Base-by-base conservation (phyloP, 2,888 invertebrate genomes). In the Acleris laterana region DNA sequence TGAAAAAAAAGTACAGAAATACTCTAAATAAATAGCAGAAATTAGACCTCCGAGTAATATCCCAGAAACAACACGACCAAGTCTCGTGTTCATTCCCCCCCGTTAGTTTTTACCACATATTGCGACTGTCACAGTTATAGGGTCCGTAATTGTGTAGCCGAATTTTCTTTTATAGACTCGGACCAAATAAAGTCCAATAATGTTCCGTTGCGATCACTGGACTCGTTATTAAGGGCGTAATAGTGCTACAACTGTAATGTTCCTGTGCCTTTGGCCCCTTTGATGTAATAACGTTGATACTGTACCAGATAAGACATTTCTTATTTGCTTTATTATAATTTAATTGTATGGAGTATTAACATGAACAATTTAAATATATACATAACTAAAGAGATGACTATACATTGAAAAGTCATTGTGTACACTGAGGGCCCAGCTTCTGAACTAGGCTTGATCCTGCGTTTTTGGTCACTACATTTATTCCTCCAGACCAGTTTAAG, bases 21-120 rank as follows among this genome's bases (percentile, higher is more conserved):
- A 32, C 11, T 32, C 32, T 9, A 3, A 32, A 32, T 13, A 38
- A 38, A 42, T 42, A 3, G 11, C 38, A 42, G 22, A n/a, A 42
- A 55, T 46, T 46, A 20, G 55, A 7, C 20, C 20, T 42, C 11
- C 38, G 13, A 38, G 38, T 38, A 55, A 42, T 55, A 42, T 16
- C 55, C 20, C 3, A 32, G 53, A 46, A 63, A 52, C 28, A 52
- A 63, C 58, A 58, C 51, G 25, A 48, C 19, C 44, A 51, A 50
- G 56, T 42, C 46, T 25, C 25, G 53, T 44, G 44, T 38, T 50
- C 28, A 60, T 62, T 66, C 50, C 61, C 60, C 60, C 61, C 49
- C 48, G 57, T 57, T 62, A 61, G 56, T 56, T 56, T 60, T 61
- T 63, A 64, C 52, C 61, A 58, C 64, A 64, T 68, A 61, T 68